Percentiles rank a stretch among this genome's conserved stretches.
phyloP scores from a whole-genome alignment of 2,113 vertebrate genomes.

The Tenrec ecaudatus region DNA sequence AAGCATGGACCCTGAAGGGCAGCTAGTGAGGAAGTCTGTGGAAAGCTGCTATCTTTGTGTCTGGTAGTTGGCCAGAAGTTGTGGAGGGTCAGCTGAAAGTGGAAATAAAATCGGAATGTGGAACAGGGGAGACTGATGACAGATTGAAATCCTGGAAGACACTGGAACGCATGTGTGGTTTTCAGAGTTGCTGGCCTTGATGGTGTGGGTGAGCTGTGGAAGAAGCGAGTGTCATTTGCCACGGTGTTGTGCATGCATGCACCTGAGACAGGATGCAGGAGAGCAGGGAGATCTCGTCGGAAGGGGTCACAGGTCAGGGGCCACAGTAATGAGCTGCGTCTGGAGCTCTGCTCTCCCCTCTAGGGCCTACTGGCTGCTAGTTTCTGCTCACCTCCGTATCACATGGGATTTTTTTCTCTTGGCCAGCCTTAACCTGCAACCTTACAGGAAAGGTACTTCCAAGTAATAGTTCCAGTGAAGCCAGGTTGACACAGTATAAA shows the following conservation, averaged over 20 bases:
- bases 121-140: not conserved
- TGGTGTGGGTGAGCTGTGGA: not conserved
- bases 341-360: not conserved
- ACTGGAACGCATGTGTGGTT: not conserved
- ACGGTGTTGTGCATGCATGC: not conserved
- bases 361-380: not conserved
- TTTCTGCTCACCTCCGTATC: not conserved
- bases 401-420: not conserved
- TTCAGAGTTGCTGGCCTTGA: not conserved
- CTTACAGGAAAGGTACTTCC: not conserved
- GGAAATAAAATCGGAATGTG: not conserved
- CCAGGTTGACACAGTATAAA: not conserved
- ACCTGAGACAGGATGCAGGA: not conserved
- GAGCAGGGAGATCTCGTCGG: not conserved
- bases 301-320: not conserved
- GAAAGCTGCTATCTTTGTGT: not conserved
- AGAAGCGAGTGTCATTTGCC: not conserved
- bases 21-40: not conserved
- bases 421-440: not conserved
- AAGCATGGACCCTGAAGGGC: not conserved
- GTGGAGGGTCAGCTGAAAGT: not conserved
- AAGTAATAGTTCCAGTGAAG: not conserved
- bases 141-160: not conserved
- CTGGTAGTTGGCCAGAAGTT: not conserved
- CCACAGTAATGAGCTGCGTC: not conserved